Evolutionary conservation across 2,797 vertebrate species (phyloP).

Genomic region (Parauchenoglanis ngamensis): DNA sequence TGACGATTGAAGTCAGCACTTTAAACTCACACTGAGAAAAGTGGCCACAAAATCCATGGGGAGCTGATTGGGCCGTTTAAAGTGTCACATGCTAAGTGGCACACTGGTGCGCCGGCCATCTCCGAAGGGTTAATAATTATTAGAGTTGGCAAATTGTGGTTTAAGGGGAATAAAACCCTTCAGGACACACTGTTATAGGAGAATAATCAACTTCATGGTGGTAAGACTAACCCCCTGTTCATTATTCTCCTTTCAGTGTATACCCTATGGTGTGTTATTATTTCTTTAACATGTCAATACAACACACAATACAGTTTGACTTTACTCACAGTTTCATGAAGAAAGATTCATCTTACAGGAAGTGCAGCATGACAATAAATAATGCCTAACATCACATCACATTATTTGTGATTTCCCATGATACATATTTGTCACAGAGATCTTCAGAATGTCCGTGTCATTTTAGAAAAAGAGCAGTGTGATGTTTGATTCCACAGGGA

Average conservation of each 20-base stretch:
- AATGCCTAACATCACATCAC: neutral
- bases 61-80: too few species aligned
- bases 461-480: neutral
- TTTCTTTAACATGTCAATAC: neutral
- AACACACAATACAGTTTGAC: neutral
- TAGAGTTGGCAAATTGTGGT: neutral
- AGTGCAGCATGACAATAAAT: neutral
- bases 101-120: too few species aligned
- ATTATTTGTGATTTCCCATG: neutral
- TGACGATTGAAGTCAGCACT: too few species aligned
- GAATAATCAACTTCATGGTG: neutral
- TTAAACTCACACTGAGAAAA: too few species aligned
- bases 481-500: neutral
- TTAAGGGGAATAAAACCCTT: neutral
- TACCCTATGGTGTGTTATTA: neutral
- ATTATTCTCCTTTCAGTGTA: too few species aligned
- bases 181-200: neutral
- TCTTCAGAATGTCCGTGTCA: slow-evolving; percentile 1
- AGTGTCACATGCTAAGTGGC: too few species aligned
- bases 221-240: neutral
- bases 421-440: neutral
- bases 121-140: too few species aligned
- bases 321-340: neutral
- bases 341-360: neutral
- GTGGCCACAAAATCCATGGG: too few species aligned